These are phyloP conservation scores for Pachypanchax playfairii DNA, from an alignment of 2,113 vertebrate species.

Conservation along the genomic window DNA sequence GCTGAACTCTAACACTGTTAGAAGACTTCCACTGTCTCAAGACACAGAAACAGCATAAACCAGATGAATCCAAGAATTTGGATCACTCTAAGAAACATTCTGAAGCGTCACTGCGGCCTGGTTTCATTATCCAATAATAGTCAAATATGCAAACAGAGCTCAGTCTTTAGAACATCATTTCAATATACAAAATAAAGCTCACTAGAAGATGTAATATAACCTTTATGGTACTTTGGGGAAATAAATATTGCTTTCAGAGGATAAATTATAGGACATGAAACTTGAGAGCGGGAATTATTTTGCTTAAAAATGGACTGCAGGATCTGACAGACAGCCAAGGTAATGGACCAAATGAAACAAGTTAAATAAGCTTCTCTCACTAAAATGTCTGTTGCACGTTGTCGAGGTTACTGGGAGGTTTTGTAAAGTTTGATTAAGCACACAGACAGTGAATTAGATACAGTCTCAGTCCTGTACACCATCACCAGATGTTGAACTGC, in stretches of 20 bases:
- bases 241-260: neutral
- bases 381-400: constrained; percentile 18
- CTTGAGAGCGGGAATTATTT: neutral
- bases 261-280: neutral
- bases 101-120: too few species aligned
- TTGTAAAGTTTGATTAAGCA: constrained; percentile 17
- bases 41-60: neutral
- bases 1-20: neutral
- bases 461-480: constrained; percentile 3
- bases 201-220: neutral
- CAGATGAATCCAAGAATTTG: too few species aligned
- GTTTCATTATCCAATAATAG: too few species aligned
- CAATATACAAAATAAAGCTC: too few species aligned
- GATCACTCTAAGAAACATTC: too few species aligned
- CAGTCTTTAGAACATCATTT: neutral
- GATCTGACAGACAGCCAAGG: neutral
- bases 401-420: constrained; percentile 20
- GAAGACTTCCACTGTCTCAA: neutral
- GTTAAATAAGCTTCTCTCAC: neutral
- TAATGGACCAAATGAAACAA: neutral
- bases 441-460: constrained; percentile 17
- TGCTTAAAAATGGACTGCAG: neutral
- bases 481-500: constrained; percentile 5
- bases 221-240: neutral
- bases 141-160: neutral